Conservation (phyloP, 1,140 invertebrate genomes). For the Conopomorpha cramerella region DNA sequence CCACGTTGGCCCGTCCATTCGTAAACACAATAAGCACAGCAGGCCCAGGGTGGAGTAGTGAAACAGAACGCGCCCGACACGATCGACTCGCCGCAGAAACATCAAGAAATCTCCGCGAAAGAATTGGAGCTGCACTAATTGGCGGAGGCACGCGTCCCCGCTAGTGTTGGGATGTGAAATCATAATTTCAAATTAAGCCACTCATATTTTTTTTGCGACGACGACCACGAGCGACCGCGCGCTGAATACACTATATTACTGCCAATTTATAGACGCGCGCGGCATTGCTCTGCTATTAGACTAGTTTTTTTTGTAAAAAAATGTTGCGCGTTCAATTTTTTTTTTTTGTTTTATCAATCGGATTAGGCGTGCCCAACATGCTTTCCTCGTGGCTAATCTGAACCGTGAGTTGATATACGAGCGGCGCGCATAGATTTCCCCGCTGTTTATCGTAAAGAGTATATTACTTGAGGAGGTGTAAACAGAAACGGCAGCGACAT, state of each 20-base stretch:
- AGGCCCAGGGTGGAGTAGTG: too few species aligned
- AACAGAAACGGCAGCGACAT: slow-evolving; percentile 37
- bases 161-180: slow-evolving; percentile 54
- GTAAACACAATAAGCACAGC: too few species aligned
- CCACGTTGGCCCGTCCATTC: too few species aligned
- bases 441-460: too few species aligned
- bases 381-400: background rate
- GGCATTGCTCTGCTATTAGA: background rate
- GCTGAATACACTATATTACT: slow-evolving; percentile 23
- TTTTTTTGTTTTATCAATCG: background rate
- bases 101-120: slow-evolving; percentile 41
- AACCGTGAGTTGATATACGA: background rate
- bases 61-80: too few species aligned
- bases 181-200: slow-evolving; percentile 25
- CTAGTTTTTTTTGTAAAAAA: background rate
- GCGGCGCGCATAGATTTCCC: background rate
- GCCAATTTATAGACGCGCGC: too few species aligned
- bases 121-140: slow-evolving; percentile 58
- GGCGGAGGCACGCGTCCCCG: slow-evolving; percentile 49
- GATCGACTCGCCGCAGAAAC: slow-evolving; percentile 31
- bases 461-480: too few species aligned
- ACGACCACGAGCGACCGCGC: slow-evolving; percentile 18
- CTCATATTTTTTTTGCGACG: slow-evolving; percentile 26
- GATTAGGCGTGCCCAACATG: too few species aligned
- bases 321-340: background rate